Conservation (phyloP, 1,140 invertebrate genomes). For the Drosophila subobscura region DNA sequence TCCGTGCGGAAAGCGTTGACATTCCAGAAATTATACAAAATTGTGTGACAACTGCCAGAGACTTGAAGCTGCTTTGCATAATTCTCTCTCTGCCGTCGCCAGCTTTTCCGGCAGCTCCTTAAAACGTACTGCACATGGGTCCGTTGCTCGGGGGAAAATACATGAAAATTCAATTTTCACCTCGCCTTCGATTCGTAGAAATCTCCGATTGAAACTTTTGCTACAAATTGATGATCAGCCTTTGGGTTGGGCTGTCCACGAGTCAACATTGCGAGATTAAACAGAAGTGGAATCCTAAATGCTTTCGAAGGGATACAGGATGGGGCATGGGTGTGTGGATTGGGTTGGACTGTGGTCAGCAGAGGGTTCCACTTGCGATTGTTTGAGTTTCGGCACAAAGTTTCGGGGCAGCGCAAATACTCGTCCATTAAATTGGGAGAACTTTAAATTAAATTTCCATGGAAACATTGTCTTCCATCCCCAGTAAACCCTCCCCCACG, state of each 20-base stretch:
- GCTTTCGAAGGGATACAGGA: not conserved
- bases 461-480: conserved; percentile 16
- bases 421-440: conserved; percentile 33
- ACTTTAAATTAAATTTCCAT: conserved; percentile 49
- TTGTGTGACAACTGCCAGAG: conserved; percentile 64
- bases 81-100: conserved; percentile 59
- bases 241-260: not conserved
- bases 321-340: not conserved
- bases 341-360: conserved; percentile 20
- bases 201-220: conserved; percentile 36
- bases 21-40: conserved; percentile 64
- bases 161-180: conserved; percentile 73
- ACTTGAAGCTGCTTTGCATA: conserved; percentile 72
- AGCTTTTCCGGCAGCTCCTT: conserved; percentile 27
- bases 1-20: conserved; percentile 14
- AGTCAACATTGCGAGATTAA: conserved; percentile 6
- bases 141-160: conserved; percentile 12
- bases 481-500: not conserved
- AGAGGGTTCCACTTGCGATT: conserved; percentile 10
- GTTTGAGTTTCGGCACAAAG: conserved; percentile 20
- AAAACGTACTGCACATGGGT: conserved; percentile 18
- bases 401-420: conserved; percentile 32
- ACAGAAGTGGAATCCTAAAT: not conserved
- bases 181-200: conserved; percentile 8
- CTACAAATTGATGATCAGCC: conserved; percentile 42